These are phyloP conservation scores for Aphaenogaster rudis DNA, from an alignment of 1,140 invertebrate species.

Conservation along the genomic window DNA sequence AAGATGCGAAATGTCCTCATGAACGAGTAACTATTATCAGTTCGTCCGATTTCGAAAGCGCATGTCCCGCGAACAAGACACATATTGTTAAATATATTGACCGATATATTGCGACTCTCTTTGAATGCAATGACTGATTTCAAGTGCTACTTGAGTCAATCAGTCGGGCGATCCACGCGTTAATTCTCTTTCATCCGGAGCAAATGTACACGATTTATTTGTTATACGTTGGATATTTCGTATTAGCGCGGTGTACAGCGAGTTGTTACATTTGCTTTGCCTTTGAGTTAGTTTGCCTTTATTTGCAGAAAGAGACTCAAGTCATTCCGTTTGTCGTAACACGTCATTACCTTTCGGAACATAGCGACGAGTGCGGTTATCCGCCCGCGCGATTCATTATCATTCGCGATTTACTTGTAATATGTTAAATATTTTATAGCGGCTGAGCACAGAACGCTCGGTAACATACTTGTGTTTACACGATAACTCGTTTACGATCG, in stretches of 20 bases:
- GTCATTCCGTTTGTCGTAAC: too few relatives aligned
- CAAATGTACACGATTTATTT: neutral
- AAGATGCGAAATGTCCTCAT: neutral
- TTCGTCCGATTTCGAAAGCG: neutral
- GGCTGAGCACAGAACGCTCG: neutral
- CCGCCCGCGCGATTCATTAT: neutral
- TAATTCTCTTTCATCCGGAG: neutral
- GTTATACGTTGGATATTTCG: neutral
- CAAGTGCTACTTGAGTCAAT: neutral
- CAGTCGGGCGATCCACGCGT: neutral
- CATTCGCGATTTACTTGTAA: neutral
- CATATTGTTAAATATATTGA: neutral
- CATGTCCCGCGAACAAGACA: neutral
- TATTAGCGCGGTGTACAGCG: neutral
- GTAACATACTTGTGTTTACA: neutral
- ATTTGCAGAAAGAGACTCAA: neutral
- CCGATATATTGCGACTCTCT: neutral
- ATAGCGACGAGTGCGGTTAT: neutral
- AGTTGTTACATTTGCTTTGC: neutral
- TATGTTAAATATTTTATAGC: neutral
- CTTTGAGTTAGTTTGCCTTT: neutral
- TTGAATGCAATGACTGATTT: neutral
- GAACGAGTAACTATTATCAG: neutral
- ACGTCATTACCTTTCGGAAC: neutral
- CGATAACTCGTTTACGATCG: neutral